These are phyloP conservation scores for Agonopterix alstromeriana DNA, from an alignment of 2,888 invertebrate species.

Conservation along the genomic window DNA sequence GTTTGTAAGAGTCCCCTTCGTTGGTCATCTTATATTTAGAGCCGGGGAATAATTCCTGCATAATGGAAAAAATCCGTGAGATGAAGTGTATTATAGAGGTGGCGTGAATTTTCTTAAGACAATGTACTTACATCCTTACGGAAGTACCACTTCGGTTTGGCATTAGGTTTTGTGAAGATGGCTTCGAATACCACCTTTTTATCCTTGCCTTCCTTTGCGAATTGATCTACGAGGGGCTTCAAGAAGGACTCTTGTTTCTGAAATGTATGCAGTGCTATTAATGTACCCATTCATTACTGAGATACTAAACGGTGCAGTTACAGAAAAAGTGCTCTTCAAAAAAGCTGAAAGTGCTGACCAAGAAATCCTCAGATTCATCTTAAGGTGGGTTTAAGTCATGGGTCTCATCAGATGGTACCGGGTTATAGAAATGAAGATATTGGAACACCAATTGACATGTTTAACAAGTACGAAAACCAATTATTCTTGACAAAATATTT, in stretches of 20 bases:
- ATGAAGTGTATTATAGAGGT: neutral
- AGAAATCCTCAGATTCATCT: constrained; percentile 34
- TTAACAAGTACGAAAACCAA: no score
- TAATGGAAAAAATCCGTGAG: neutral
- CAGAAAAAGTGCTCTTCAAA: constrained; percentile 66
- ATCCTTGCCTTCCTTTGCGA: constrained; percentile 96
- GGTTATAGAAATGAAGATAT: constrained; percentile 9
- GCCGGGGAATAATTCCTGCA: constrained; percentile 94
- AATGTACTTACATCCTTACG: constrained; percentile 89
- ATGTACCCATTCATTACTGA: constrained; percentile 21
- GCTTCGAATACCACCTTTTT: constrained; percentile 96
- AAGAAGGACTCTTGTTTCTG: constrained; percentile 97
- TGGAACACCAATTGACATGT: constrained; percentile 9
- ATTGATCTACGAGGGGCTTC: constrained; percentile 95
- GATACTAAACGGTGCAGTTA: constrained; percentile 40
- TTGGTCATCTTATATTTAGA: constrained; percentile 97
- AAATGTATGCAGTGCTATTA: constrained; percentile 41
- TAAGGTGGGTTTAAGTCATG: constrained; percentile 25
- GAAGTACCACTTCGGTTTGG: constrained; percentile 94
- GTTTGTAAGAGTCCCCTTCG: constrained; percentile 93
- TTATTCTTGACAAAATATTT: no score
- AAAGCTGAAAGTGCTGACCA: constrained; percentile 56
- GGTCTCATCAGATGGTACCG: no score
- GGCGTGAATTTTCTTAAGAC: neutral
- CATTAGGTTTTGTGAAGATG: constrained; percentile 97